Base-by-base conservation (phyloP, 2,113 vertebrate genomes). In the Vidua chalybeata region DNA sequence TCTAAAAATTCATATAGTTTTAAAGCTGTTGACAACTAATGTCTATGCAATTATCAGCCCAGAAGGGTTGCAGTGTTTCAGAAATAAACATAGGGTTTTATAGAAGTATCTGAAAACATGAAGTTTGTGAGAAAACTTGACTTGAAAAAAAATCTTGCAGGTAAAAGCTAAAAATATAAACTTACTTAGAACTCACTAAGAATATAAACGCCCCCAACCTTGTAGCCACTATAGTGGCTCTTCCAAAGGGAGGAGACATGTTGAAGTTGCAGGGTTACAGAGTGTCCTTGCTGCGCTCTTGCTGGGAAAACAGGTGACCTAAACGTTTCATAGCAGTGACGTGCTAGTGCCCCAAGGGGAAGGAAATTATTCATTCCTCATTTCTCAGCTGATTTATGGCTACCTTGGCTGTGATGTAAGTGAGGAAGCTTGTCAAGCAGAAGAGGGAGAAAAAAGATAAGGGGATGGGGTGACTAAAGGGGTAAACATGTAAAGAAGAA, bases 311-410 rank as follows among this genome's bases (percentile, higher is more conserved):
- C 63, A 59, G 46, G 86, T 86, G 72, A 94, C 89, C 45, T n/a
- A 46, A 88, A 39, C 26, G 56, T 71, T 93, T 92, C 48, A 74
- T 9, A 37, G 78, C 45, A 85, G 78, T 52, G 76, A 39, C 3
- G 3, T 79, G 61, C 41, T 83, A 39, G 35, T 13, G 24, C 48
- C 80, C 43, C 83, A 52, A 78, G 77, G 88, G 92, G 93, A 90
- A 95, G 95, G 94, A 94, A 96, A 79, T 94, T 67, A 93, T 76
- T 97, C 23, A 88, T 77, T 93, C 61, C 72, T 90, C 4, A 0
- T 80, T 93, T 81, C 68, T 93, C 89, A 86, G 83, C 67, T 96
- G 90, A 84, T 48, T 90, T 90, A 45, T 26, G 80, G 67, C 72
- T 80, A 71, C 64, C 68, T 90, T 67, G 72, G 59, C 35, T 71